A percentile compares a stretch with the other conserved stretches of the same genome.
Conservation (phyloP, 2,888 invertebrate species). For the Drosophila affinis region DNA sequence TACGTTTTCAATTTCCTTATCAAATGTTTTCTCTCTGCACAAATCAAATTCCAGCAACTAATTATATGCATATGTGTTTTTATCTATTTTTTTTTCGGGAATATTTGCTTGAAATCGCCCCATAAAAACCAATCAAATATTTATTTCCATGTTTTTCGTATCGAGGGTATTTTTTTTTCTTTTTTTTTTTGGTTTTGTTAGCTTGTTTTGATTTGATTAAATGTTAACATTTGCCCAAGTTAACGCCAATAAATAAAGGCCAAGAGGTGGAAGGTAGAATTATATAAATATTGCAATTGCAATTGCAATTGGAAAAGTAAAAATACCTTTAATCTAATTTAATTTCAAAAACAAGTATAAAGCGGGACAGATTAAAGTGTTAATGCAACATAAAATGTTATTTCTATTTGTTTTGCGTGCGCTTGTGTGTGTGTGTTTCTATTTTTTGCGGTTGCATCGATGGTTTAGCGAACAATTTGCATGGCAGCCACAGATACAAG, state of each 20-base stretch:
- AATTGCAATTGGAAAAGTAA: slow-evolving; percentile 1
- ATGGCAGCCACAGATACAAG: slow-evolving; percentile 33
- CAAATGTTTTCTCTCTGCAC: slow-evolving; percentile 12
- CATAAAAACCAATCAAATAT: slow-evolving; percentile 42
- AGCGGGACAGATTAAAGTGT: slow-evolving; percentile 48
- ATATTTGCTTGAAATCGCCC: neutral
- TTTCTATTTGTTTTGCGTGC: slow-evolving; percentile 34
- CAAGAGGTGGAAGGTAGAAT: slow-evolving; percentile 3
- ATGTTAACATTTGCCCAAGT: slow-evolving; percentile 50
- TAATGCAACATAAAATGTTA: slow-evolving; percentile 56
- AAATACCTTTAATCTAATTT: slow-evolving; percentile 60
- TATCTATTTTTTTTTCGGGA: slow-evolving; percentile 14
- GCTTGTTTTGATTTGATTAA: slow-evolving; percentile 66
- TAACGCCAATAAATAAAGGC: slow-evolving; percentile 43
- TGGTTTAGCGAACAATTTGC: slow-evolving; percentile 40
- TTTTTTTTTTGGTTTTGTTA: slow-evolving; percentile 19
- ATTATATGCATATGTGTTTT: slow-evolving; percentile 51
- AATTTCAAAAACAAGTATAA: slow-evolving; percentile 40
- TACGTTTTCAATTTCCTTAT: slow-evolving; percentile 24
- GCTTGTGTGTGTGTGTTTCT: slow-evolving; percentile 20
- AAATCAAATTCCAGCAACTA: slow-evolving; percentile 54
- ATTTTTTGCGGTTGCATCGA: neutral
- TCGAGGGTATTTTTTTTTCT: neutral
- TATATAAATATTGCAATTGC: slow-evolving; percentile 37
- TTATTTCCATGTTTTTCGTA: slow-evolving; percentile 32